A percentile compares a stretch with the other conserved stretches of the same genome.
phyloP scores from a whole-genome alignment of 2,888 invertebrate species.

The Eupithecia exiguata region DNA sequence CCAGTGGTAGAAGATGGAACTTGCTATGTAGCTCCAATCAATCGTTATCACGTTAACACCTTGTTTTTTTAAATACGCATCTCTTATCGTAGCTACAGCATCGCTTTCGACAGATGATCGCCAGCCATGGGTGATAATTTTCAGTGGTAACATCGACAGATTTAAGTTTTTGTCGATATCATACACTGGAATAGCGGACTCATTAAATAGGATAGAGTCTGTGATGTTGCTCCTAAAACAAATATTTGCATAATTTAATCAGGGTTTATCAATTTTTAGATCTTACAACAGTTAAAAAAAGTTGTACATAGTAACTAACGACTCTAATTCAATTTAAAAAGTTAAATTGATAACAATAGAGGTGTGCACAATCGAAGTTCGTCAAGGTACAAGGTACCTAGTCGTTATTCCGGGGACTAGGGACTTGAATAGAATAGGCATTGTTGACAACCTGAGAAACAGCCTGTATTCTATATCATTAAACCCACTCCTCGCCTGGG shows the following conservation, averaged over 20 bases:
- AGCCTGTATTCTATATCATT: constrained; percentile 65
- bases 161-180: constrained; percentile 31
- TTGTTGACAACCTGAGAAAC: constrained; percentile 61
- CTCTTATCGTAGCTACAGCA: constrained; percentile 64
- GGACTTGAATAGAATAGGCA: neutral
- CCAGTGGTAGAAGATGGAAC: constrained; percentile 57
- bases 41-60: constrained; percentile 73
- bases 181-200: constrained; percentile 44
- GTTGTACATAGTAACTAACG: neutral
- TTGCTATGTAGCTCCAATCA: constrained; percentile 67
- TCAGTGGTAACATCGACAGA: constrained; percentile 57
- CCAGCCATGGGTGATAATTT: constrained; percentile 82
- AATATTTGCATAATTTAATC: neutral
- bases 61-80: constrained; percentile 66
- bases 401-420: neutral
- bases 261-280: neutral
- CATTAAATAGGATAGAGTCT: constrained; percentile 52
- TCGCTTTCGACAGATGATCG: constrained; percentile 67
- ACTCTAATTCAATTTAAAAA: neutral
- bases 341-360: no score
- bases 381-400: neutral
- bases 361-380: no score
- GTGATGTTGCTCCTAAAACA: constrained; percentile 51
- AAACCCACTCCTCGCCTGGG: constrained; percentile 34
- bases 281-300: neutral